A percentile compares a stretch with the other conserved stretches of the same genome.
Evolutionary conservation across 2,888 invertebrate species (phyloP).

Genomic region (Drosophila austrosaltans): DNA sequence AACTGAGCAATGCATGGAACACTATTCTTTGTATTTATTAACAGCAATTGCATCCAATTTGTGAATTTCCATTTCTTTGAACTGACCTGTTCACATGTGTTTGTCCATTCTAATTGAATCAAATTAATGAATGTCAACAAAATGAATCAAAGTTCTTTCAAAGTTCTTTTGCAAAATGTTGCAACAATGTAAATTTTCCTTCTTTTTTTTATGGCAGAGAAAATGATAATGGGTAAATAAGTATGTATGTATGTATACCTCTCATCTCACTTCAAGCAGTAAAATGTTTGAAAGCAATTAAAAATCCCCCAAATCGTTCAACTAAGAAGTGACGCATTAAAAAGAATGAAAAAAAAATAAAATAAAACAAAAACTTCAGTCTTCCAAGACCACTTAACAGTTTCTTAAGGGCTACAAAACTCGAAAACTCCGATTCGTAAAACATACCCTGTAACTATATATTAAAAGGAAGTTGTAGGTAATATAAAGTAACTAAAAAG

Average conservation of each 20-base stretch:
- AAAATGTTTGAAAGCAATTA: slow-evolving; percentile 74
- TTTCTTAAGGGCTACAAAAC: slow-evolving; percentile 35
- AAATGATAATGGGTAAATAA: too few species aligned
- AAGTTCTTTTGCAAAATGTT: slow-evolving; percentile 33
- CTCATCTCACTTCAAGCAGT: slow-evolving; percentile 72
- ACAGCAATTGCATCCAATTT: slow-evolving; percentile 11
- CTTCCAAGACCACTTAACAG: slow-evolving; percentile 53
- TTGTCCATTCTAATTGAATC: slow-evolving; percentile 3
- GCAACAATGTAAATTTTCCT: slow-evolving; percentile 27
- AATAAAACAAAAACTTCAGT: slow-evolving; percentile 9
- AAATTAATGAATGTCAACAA: slow-evolving; percentile 22
- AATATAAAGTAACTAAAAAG: too few species aligned
- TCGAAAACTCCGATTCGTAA: too few species aligned
- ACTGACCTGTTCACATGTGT: background rate
- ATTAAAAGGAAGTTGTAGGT: too few species aligned
- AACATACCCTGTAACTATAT: background rate
- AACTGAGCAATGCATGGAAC: slow-evolving; percentile 10
- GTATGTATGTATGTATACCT: slow-evolving; percentile 40
- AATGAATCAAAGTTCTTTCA: slow-evolving; percentile 9
- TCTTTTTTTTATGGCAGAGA: too few species aligned
- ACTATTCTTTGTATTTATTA: slow-evolving; percentile 1
- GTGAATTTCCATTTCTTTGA: background rate
- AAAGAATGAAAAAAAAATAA: slow-evolving; percentile 29
- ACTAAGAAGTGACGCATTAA: slow-evolving; percentile 43
- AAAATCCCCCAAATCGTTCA: slow-evolving; percentile 64